Percentiles rank a stretch among this genome's conserved stretches.
Evolutionary conservation across 1,140 invertebrate genomes (phyloP).

Genomic region (Semibalanus balanoides): DNA sequence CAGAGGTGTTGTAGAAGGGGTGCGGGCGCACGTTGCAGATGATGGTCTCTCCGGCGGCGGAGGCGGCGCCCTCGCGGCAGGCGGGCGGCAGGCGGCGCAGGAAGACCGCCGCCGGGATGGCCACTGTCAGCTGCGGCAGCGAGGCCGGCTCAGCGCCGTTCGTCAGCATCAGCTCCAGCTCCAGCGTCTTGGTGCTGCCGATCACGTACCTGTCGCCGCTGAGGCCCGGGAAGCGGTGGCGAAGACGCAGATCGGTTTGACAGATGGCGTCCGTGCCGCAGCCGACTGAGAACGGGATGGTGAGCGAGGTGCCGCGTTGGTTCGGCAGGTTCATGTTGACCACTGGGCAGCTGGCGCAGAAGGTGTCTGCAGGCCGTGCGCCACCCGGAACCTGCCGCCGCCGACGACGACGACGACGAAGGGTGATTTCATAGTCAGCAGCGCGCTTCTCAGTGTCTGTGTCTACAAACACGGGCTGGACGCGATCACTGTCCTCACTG

Average conservation of each 20-base stretch:
- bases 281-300: not conserved
- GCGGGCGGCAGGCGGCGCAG: not conserved
- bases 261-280: not conserved
- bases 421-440: not conserved
- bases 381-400: not conserved
- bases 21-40: not conserved
- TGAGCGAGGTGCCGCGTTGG: not conserved
- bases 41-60: not conserved
- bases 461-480: not conserved
- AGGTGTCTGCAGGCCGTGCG: not conserved
- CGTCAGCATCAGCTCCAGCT: slow-evolving; percentile 8
- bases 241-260: not conserved
- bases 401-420: too few relatives aligned
- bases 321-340: not conserved
- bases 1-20: not conserved
- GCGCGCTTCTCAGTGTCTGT: not conserved
- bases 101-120: slow-evolving; percentile 12
- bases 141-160: slow-evolving; percentile 9
- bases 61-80: not conserved
- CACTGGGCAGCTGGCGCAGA: not conserved
- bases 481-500: not conserved
- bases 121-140: not conserved
- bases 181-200: not conserved
- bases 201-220: not conserved
- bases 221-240: not conserved